A percentile compares a stretch with the other conserved stretches of the same genome.
phyloP scores from a whole-genome alignment of 2,113 vertebrate genomes.

The Conger conger region DNA sequence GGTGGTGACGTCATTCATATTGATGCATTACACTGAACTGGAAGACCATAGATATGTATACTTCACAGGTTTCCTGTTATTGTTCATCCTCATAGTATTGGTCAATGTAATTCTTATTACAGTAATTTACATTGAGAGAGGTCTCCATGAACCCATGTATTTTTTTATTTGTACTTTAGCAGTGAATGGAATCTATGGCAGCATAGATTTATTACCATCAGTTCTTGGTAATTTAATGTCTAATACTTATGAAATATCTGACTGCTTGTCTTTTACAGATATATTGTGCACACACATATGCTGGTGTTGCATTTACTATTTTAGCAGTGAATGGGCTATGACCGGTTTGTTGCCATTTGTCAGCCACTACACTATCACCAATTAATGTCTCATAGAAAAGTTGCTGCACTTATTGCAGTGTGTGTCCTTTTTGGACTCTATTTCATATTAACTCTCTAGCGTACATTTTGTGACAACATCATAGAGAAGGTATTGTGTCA shows the following conservation, averaged over 20 bases:
- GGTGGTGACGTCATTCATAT: neutral
- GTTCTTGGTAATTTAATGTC: constrained; percentile 41
- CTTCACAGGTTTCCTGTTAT: neutral
- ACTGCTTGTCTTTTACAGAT: constrained; percentile 54
- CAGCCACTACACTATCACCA: constrained; percentile 43
- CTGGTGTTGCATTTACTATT: constrained; percentile 32
- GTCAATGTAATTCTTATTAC: neutral
- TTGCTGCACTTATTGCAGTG: neutral
- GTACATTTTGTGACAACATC: neutral
- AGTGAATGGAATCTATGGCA: constrained; percentile 53
- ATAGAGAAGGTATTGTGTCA: constrained; percentile 22
- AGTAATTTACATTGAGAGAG: constrained; percentile 32
- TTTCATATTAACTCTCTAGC: neutral
- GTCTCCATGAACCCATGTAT: constrained; percentile 63
- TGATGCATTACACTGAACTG: constrained; percentile 9
- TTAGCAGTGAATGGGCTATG: constrained; percentile 53
- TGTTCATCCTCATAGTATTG: neutral
- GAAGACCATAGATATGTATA: too few species aligned
- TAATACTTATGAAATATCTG: constrained; percentile 39
- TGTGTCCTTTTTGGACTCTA: constrained; percentile 9
- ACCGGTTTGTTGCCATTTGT: constrained; percentile 50
- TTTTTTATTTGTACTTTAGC: constrained; percentile 56
- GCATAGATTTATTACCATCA: constrained; percentile 38
- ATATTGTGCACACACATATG: constrained; percentile 46
- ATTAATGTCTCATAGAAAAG: constrained; percentile 38